Evolutionary conservation across 2,888 invertebrate genomes (phyloP).

Genomic region (Megamerina dolium): DNA sequence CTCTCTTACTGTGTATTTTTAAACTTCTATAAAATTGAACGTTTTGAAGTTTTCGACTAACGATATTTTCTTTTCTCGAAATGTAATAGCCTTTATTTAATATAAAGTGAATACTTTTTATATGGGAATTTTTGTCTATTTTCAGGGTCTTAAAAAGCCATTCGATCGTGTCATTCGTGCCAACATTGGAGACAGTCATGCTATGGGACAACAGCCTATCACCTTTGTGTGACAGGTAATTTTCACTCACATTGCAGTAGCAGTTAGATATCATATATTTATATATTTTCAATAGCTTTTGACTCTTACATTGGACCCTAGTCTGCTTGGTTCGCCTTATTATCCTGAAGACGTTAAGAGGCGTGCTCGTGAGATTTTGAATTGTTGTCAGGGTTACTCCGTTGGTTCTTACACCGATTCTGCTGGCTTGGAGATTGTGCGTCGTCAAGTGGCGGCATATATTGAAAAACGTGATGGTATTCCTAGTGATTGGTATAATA

Average conservation of each 20-base stretch:
- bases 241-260: conserved; percentile 1
- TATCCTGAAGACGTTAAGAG: conserved; percentile 81
- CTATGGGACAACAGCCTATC: conserved; percentile 91
- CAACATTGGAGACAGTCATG: conserved; percentile 98
- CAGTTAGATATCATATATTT: neutral
- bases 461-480: conserved; percentile 72
- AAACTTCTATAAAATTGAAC: no score
- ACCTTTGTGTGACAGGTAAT: conserved; percentile 89
- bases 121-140: conserved; percentile 3
- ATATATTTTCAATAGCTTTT: conserved; percentile 58
- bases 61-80: no score
- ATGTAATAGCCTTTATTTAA: no score
- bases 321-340: conserved; percentile 61
- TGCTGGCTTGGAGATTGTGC: conserved; percentile 81
- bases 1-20: no score
- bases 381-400: conserved; percentile 69
- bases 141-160: conserved; percentile 78
- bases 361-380: conserved; percentile 59
- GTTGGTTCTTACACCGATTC: conserved; percentile 70
- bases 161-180: conserved; percentile 91
- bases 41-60: neutral
- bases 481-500: conserved; percentile 66
- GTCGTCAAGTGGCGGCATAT: conserved; percentile 81
- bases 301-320: conserved; percentile 69
- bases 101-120: neutral